A percentile compares a stretch with the other conserved stretches of the same genome.
Conservation (phyloP, 1,140 invertebrate species). For the Macrosteles quadrilineatus region DNA sequence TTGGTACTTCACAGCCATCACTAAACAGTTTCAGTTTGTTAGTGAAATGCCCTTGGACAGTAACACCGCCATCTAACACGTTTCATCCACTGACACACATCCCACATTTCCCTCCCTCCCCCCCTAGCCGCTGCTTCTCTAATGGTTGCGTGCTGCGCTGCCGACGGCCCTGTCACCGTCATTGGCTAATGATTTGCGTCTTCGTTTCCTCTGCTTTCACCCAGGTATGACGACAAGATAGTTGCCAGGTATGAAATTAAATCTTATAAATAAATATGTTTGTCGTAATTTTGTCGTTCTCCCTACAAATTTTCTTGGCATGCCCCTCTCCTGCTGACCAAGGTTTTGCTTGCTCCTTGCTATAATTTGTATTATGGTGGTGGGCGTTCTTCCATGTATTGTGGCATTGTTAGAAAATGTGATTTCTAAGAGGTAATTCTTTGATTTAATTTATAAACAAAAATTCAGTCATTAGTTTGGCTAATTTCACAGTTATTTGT, state of each 20-base stretch:
- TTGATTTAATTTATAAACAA: no score
- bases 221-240: constrained; percentile 26
- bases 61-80: constrained; percentile 13
- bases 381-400: no score
- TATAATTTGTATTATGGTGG: no score
- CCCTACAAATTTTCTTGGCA: neutral
- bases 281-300: neutral
- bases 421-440: no score
- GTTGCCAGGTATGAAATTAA: constrained; percentile 5
- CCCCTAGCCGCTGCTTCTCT: constrained; percentile 25
- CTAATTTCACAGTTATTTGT: no score
- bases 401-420: no score
- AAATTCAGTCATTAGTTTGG: no score
- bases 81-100: neutral
- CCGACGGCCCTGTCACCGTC: neutral
- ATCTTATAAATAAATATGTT: neutral
- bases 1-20: no score
- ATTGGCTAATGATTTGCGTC: neutral
- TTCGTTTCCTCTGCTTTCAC: constrained; percentile 19
- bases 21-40: no score
- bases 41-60: neutral
- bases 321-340: neutral
- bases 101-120: neutral
- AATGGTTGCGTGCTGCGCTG: constrained; percentile 26
- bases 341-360: neutral